Conservation (phyloP, 2,113 vertebrate species). For the Eidolon helvum region DNA sequence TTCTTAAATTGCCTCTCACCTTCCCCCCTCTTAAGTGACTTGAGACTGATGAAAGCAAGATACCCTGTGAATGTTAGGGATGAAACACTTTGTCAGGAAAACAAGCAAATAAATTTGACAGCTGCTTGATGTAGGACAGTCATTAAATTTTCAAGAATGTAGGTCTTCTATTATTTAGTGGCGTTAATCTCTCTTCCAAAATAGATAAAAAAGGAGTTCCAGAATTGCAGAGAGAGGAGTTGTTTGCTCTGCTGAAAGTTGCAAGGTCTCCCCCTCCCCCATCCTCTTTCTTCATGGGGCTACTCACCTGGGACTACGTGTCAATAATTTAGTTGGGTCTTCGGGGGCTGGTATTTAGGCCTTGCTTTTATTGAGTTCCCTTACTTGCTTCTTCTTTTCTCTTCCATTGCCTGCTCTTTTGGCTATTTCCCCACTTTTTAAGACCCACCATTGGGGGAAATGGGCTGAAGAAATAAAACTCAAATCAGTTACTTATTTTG, state of each 20-base stretch:
- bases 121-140: slow-evolving; percentile 79
- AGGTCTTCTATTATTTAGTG: slow-evolving; percentile 80
- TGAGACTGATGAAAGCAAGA: slow-evolving; percentile 40
- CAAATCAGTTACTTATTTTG: not conserved
- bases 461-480: not conserved
- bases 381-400: not conserved
- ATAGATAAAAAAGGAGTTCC: not conserved
- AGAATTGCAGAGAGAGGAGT: not conserved
- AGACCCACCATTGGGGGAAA: not conserved
- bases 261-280: not conserved
- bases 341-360: not conserved
- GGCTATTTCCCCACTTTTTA: not conserved
- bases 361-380: not conserved
- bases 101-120: slow-evolving; percentile 79
- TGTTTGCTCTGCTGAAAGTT: not conserved
- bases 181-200: slow-evolving; percentile 67
- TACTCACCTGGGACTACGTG: not conserved
- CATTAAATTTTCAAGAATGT: slow-evolving; percentile 82
- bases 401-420: not conserved
- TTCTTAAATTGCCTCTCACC: slow-evolving; percentile 3
- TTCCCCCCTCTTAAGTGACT: not conserved
- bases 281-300: not conserved
- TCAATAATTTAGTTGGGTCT: not conserved
- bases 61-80: slow-evolving; percentile 39
- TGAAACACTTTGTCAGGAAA: slow-evolving; percentile 71